Evolutionary conservation across 2,797 vertebrate species (phyloP), one percentile per base, ranked within the genome.

Genomic region (Argya squamiceps): DNA sequence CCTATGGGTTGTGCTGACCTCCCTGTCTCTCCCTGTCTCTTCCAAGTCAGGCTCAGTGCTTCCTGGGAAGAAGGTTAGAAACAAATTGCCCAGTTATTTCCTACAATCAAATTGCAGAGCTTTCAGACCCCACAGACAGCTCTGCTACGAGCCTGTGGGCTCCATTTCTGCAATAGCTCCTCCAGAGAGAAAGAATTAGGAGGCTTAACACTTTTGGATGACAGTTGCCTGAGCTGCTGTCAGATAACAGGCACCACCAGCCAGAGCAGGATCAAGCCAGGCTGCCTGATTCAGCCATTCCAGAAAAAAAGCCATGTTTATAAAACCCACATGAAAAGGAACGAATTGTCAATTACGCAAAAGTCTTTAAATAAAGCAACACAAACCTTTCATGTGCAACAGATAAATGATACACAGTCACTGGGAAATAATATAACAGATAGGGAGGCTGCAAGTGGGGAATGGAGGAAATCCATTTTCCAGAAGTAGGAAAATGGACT

Each of bases 171-270:
- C 92, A 91, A 84, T 30, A 82, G 55, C 71, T 94, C 63, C 78
- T 93, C 62, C 82, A 86, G 94, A 96, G 74, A 60, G 79, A 75
- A 88, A 64, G 76, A 95, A 94, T 96, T 93, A 94, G 91, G 94
- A 89, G 73, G 62, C 49, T 94, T 96, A 93, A 71, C 89, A 65
- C 82, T 84, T 94, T 19, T 6, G 32, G 59, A 65, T 77, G 80
- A 77, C 53, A 74, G 78, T 78, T 88, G 67, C 81, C 0, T 47
- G 59, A 85, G 88, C 64, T 12, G 30, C 88, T 22, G 62, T 91
- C 92, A 95, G 96, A 95, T 96, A 96, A 90, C 27, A 85, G 88
- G 74, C 80, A 86, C 44, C 0, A 0, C 65, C 83, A 88, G 60
- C 70, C 17, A 0, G 81, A 24, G 65, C 76, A 74, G 63, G 78